A percentile compares a stretch with the other conserved stretches of the same genome.
phyloP scores from a whole-genome alignment of 23 tunicate genomes.

The Ciona savignyi region DNA sequence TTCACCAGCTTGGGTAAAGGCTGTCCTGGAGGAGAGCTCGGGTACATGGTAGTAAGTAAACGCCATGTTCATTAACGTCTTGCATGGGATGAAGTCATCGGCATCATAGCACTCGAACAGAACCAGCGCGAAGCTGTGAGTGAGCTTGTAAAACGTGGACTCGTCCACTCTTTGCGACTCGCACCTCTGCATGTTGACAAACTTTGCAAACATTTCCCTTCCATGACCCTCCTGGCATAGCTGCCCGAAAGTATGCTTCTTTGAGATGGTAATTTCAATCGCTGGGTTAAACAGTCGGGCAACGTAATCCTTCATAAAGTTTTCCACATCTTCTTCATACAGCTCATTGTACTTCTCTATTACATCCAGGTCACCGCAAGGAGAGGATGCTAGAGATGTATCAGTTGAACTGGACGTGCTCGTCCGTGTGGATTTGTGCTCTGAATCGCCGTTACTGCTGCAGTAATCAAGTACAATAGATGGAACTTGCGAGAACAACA shows the following conservation, averaged over 20 bases:
- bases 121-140: constrained; percentile 75
- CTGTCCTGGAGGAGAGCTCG: constrained; percentile 10
- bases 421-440: background rate
- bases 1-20: background rate
- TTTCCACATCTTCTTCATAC: constrained; percentile 6
- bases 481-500: background rate
- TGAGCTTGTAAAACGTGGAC: constrained; percentile 59
- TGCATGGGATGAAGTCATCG: constrained; percentile 79
- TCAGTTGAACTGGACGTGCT: background rate
- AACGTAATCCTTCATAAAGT: constrained; percentile 57
- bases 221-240: constrained; percentile 52
- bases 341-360: constrained; percentile 1
- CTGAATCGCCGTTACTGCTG: background rate
- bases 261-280: constrained; percentile 16
- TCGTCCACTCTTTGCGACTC: constrained; percentile 44
- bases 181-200: constrained; percentile 56
- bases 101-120: constrained; percentile 82
- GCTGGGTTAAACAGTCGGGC: constrained; percentile 36
- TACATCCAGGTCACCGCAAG: background rate
- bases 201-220: constrained; percentile 57
- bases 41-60: constrained; percentile 79
- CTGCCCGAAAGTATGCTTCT: constrained; percentile 69
- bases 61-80: constrained; percentile 81
- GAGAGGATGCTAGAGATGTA: constrained; percentile 5
- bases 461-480: background rate